Percentiles rank a stretch among this genome's conserved stretches.
Conservation (phyloP, 2,113 vertebrate genomes). For the Sturnus vulgaris region DNA sequence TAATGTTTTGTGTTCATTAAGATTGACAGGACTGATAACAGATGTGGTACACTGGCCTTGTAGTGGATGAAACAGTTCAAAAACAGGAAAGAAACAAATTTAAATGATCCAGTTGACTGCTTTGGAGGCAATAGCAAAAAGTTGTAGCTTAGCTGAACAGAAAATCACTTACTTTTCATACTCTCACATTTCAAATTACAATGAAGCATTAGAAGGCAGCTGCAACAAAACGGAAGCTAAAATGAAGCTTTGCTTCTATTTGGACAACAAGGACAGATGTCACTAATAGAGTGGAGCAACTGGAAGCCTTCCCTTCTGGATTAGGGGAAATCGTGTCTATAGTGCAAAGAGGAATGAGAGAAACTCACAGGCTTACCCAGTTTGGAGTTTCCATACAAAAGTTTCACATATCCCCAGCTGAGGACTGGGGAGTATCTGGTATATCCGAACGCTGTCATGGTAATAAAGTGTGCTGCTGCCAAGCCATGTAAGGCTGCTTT, state of each 20-base stretch:
- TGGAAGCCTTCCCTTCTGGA: not conserved
- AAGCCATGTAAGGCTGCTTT: not conserved
- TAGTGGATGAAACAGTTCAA: not conserved
- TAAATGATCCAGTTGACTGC: not conserved
- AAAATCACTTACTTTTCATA: not conserved
- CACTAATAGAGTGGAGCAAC: not conserved
- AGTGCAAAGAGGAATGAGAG: not conserved
- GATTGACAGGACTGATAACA: not conserved
- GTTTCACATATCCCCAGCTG: not conserved
- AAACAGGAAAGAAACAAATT: not conserved
- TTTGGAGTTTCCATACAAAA: not conserved
- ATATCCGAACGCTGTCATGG: not conserved
- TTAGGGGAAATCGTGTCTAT: not conserved
- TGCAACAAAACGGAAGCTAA: not conserved
- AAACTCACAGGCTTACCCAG: not conserved
- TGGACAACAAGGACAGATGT: not conserved
- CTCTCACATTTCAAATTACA: not conserved
- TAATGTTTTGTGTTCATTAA: not conserved
- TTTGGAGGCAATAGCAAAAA: not conserved
- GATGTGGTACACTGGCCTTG: not conserved
- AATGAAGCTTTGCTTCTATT: not conserved
- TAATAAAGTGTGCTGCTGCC: not conserved
- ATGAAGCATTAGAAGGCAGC: not conserved
- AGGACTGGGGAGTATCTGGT: not conserved
- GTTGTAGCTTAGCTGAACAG: not conserved